Evolutionary conservation across 2,888 invertebrate genomes (phyloP).

Genomic region (Clistopyga incitator): DNA sequence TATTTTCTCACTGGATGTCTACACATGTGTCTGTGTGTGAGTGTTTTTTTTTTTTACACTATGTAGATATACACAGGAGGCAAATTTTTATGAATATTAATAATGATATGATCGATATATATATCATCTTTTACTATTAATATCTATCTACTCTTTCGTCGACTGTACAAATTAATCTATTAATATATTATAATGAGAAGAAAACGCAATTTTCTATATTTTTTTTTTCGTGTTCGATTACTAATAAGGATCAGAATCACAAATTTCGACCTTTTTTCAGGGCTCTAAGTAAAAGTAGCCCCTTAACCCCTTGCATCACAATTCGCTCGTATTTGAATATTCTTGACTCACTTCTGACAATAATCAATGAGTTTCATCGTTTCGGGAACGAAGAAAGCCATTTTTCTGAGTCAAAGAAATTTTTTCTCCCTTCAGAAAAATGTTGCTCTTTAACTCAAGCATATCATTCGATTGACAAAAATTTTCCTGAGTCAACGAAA

Average conservation of each 20-base stretch:
- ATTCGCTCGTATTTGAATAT: no score
- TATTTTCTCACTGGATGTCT: constrained; percentile 11
- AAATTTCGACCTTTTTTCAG: no score
- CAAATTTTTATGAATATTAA: constrained; percentile 30
- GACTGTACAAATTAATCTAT: constrained; percentile 42
- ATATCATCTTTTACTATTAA: constrained; percentile 29
- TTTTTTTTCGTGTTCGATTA: neutral
- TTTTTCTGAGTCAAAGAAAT: no score
- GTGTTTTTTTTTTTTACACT: constrained; percentile 33
- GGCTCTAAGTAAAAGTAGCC: no score
- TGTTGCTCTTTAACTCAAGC: no score
- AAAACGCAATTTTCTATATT: neutral
- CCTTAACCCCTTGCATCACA: no score
- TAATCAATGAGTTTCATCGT: no score
- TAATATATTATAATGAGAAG: neutral
- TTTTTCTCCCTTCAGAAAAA: no score
- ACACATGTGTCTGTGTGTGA: neutral
- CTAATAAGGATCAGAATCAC: neutral
- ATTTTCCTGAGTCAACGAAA: neutral
- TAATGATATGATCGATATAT: constrained; percentile 36
- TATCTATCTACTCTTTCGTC: constrained; percentile 40
- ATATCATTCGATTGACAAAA: no score
- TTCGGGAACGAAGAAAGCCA: no score
- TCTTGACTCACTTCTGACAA: no score
- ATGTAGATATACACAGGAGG: constrained; percentile 40